Evolutionary conservation across 2,888 invertebrate genomes (phyloP), one percentile per base, ranked within the genome.

Genomic region (Notodonta dromedarius): DNA sequence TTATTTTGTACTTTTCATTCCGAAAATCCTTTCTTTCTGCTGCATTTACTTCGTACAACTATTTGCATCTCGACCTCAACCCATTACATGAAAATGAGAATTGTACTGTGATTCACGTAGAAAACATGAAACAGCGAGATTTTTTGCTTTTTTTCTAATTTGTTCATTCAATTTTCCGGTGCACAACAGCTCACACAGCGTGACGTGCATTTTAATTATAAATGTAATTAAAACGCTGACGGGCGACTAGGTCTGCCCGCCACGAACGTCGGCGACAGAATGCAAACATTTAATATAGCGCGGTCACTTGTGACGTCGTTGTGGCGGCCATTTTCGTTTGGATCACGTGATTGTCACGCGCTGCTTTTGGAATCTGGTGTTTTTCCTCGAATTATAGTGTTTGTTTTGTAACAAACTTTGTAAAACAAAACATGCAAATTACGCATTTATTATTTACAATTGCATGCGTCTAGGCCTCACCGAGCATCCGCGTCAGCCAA

Each of bases 271-370:
- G 69, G 59, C 77, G 79, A 62, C 79, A 80, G 78, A 86, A 87
- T 87, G 85, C 80, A 75, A 80, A 81, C 84, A 77, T 85, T 87
- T 85, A 80, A 87, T 88, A 86, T 84, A 66, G 74, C 76, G 83
- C 78, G 84, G 84, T 84, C 82, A 81, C 77, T 78, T 79, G 74
- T 72, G 74, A 73, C 76, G 71, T 79, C 70, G 71, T 74, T 82
- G 77, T 75, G 72, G 74, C 76, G 66, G 67, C 72, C 79, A 79
- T 80, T 77, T 80, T 78, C 73, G 62, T 64, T 62, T 48, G 54
- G 44, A 46, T 62, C 64, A 46, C 55, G 57, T 60, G 61, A 63
- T 63, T 60, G 56, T 62, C 63, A 57, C 52, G 59, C 56, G 65
- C 48, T 58, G 53, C 46, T 53, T 55, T 54, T 14, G 14, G 40